A percentile compares a stretch with the other conserved stretches of the same genome.
Conservation (phyloP, 2,797 vertebrate genomes). For the Onychomys leucogaster region DNA sequence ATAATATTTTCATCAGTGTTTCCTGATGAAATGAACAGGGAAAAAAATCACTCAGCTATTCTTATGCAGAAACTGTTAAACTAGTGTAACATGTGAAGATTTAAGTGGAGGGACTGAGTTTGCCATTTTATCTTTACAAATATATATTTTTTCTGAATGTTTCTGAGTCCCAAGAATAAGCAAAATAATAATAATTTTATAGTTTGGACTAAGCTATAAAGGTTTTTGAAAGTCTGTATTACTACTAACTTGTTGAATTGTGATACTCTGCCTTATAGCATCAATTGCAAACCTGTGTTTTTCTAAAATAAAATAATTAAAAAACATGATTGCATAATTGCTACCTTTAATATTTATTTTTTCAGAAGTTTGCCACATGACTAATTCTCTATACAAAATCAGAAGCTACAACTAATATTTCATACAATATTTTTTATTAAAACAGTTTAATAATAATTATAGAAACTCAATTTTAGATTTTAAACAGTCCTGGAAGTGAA, state of each 20-base stretch:
- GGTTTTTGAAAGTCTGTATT: slow-evolving; percentile 83
- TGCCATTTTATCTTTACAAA: slow-evolving; percentile 81
- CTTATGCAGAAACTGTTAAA: slow-evolving; percentile 9
- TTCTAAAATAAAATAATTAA: slow-evolving; percentile 88
- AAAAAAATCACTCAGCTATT: background rate
- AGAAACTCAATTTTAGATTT: slow-evolving; percentile 31
- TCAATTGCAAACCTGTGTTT: slow-evolving; percentile 84
- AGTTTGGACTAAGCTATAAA: slow-evolving; percentile 74
- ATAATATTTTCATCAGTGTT: slow-evolving; percentile 71
- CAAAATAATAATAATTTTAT: slow-evolving; percentile 73
- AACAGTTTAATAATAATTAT: background rate
- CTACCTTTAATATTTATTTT: slow-evolving; percentile 1
- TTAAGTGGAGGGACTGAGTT: slow-evolving; percentile 62
- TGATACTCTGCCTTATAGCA: slow-evolving; percentile 80
- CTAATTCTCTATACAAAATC: background rate
- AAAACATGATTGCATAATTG: slow-evolving; percentile 74
- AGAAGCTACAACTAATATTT: background rate
- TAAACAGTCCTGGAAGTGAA: background rate
- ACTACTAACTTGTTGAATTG: slow-evolving; percentile 82
- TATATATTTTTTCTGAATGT: slow-evolving; percentile 77
- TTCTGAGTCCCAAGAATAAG: slow-evolving; percentile 55
- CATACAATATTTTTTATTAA: background rate
- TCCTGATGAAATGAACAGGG: slow-evolving; percentile 39
- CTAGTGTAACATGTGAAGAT: background rate
- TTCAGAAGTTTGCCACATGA: background rate